Evolutionary conservation across 2,797 vertebrate genomes (phyloP).

Genomic region (Calcarius lapponicus): DNA sequence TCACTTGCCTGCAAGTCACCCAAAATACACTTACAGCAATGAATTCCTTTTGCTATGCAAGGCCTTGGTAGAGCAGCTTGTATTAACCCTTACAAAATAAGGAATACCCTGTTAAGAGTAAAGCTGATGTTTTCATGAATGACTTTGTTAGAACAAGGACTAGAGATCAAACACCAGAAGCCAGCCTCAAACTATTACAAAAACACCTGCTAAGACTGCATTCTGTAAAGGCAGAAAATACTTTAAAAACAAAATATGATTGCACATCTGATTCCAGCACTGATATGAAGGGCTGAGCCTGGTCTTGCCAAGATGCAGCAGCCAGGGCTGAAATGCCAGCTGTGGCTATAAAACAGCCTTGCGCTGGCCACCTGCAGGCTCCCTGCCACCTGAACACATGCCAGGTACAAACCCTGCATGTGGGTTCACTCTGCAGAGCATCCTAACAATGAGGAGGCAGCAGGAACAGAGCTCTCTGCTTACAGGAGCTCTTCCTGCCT

Average conservation of each 20-base stretch:
- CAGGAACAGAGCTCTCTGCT: background rate
- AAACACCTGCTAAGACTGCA: background rate
- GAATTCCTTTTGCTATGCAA: background rate
- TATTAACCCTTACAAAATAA: slow-evolving; percentile 29
- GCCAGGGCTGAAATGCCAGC: background rate
- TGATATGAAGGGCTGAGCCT: background rate
- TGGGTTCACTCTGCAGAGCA: background rate
- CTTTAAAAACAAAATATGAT: background rate
- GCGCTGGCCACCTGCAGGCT: background rate
- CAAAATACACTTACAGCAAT: slow-evolving; percentile 29
- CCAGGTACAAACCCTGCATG: background rate
- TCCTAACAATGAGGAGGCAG: background rate
- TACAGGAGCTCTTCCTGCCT: background rate
- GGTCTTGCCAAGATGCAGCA: background rate
- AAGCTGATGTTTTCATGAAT: background rate
- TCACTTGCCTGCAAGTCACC: slow-evolving; percentile 46
- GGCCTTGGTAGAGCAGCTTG: background rate
- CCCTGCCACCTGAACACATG: background rate
- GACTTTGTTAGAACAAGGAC: background rate
- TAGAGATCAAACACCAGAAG: background rate
- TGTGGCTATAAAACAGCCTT: background rate
- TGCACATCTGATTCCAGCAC: background rate
- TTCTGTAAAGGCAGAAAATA: background rate
- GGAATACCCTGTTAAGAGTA: background rate
- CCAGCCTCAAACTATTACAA: background rate